Evolutionary conservation across 2,113 vertebrate species (phyloP).

Genomic region (Chloebia gouldiae): DNA sequence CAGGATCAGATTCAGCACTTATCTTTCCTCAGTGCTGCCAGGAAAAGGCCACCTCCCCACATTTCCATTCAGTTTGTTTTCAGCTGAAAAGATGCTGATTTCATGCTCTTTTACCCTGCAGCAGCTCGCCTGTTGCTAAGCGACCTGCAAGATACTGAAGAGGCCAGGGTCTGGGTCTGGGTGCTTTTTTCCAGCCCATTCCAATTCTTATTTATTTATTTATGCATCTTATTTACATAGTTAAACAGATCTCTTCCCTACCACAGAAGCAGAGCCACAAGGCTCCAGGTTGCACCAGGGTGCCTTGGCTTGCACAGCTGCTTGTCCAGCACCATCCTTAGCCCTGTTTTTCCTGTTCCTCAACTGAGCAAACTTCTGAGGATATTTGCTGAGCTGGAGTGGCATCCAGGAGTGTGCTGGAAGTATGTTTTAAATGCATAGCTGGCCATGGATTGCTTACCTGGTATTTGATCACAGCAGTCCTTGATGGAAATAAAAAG

Average conservation of each 20-base stretch:
- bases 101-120: not conserved
- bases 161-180: not conserved
- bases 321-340: not conserved
- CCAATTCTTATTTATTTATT: not conserved
- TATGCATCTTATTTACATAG: not conserved
- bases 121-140: slow-evolving; percentile 61
- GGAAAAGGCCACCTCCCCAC: not conserved
- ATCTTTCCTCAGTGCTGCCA: not conserved
- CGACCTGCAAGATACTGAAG: slow-evolving; percentile 39
- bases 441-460: not conserved
- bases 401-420: not conserved
- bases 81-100: slow-evolving; percentile 49
- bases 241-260: not conserved
- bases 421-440: not conserved
- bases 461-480: rapidly evolving
- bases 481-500: not conserved
- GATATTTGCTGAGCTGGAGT: not conserved
- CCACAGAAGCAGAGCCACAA: not conserved
- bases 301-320: not conserved
- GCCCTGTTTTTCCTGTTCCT: not conserved
- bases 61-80: slow-evolving; percentile 38
- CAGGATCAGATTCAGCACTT: not conserved
- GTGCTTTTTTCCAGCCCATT: not conserved
- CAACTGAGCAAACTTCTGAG: not conserved
- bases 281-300: not conserved